Evolutionary conservation across 2,888 invertebrate genomes (phyloP), one percentile per base, ranked within the genome.

Genomic region (Epistrophella euchroma): DNA sequence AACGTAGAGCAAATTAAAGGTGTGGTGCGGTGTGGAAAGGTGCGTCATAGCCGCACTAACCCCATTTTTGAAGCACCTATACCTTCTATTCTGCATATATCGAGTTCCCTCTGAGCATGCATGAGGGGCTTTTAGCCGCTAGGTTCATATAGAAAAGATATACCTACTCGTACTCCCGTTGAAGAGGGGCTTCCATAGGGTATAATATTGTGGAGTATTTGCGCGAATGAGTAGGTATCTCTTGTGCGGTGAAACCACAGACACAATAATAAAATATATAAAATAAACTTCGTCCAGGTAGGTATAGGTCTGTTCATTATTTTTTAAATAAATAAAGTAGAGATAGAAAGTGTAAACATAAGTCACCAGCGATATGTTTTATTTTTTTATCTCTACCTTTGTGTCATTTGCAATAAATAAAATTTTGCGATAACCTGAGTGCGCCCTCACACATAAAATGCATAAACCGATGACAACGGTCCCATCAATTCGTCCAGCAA

Each of bases 1-100:
- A 43, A 35, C 45, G 17, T 11, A 35, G 5, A 52, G 56, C 47
- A 43, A 37, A 50, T 35, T 50, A 37, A 52, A 68, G 68, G 35
- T 2, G 25, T 37, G 35, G 37, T 52, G 68, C 17, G 45, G 45
- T 64, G 45, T 43, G 40, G 17, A 32, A 47, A 52, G 50, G 68
- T 17, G 64, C 70, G 70, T 35, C 64, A 71, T 75, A 71, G 84
- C 80, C 71, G 43, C 71, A 80, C 75, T 84, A 84, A 84, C 84
- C 84, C 80, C 74, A 60, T 84, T 84, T 66, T 25, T 40, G 40
- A 40, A 60, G n/a, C 15, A 25, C 19, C 40, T 32, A 13, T 71
- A 47, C 37, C 47, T 40, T 58, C 58, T 47, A 66, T 47, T 66
- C 32, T 66, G 66, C 47, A 66, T 66, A 66, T 66, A 66, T 66